Percentiles rank a stretch among this genome's conserved stretches.
Conservation (phyloP, 2,888 invertebrate species). For the Rhimphoctona megacephalus region DNA sequence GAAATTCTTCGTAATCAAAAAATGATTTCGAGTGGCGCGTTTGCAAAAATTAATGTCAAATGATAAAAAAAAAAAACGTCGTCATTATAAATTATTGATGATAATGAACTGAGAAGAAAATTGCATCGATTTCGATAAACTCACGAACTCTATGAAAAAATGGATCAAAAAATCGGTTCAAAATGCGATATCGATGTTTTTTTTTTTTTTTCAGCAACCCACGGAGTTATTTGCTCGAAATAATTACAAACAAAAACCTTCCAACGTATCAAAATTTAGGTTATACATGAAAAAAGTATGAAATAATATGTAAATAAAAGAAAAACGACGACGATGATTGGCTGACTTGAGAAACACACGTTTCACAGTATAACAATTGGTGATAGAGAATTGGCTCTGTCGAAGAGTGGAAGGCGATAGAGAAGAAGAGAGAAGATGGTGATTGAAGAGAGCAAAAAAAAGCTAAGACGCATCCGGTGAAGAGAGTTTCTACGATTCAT, state of each 20-base stretch:
- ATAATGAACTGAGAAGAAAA: slow-evolving; percentile 85
- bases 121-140: too few species aligned
- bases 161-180: neutral
- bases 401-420: slow-evolving; percentile 36
- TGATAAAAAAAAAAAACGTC: neutral
- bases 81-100: neutral
- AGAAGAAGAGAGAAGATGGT: slow-evolving; percentile 15
- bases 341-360: neutral
- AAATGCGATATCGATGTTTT: neutral
- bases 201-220: neutral
- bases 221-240: neutral
- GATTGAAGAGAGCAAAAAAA: slow-evolving; percentile 45
- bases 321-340: neutral
- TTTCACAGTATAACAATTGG: neutral
- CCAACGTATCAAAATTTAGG: neutral
- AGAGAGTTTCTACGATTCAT: slow-evolving; percentile 57
- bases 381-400: slow-evolving; percentile 9
- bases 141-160: neutral
- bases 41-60: neutral
- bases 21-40: neutral
- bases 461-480: slow-evolving; percentile 60
- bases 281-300: neutral
- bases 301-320: neutral
- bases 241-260: neutral
- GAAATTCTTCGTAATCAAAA: neutral